Percentiles rank a stretch among this genome's conserved stretches.
Evolutionary conservation across 1,140 invertebrate species (phyloP).

Genomic region (silkworm (Bombyx mori)): DNA sequence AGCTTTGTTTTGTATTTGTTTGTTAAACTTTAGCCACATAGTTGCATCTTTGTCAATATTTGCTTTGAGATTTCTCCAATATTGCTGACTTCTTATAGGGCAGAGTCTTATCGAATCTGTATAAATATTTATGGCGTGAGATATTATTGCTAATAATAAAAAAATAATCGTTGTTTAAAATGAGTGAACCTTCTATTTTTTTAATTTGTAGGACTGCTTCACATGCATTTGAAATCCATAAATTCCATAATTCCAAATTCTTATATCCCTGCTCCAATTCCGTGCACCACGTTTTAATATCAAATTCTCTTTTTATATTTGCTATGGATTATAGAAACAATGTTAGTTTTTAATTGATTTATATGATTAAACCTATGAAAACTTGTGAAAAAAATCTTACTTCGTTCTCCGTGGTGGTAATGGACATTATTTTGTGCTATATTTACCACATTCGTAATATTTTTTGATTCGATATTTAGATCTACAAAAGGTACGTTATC

Average conservation of each 20-base stretch:
- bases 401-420: no score
- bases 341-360: not conserved
- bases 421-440: no score
- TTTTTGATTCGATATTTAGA: no score
- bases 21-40: constrained; percentile 29
- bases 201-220: constrained; percentile 10
- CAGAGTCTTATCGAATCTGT: no score
- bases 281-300: constrained; percentile 28
- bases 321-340: not conserved
- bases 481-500: not conserved
- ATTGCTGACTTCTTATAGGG: not conserved
- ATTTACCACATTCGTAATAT: no score
- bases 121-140: no score
- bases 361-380: no score
- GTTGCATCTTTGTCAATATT: constrained; percentile 28
- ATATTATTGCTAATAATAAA: not conserved
- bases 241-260: constrained; percentile 42
- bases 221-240: constrained; percentile 35
- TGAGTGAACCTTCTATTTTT: not conserved
- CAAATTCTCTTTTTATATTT: not conserved
- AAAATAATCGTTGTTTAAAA: not conserved
- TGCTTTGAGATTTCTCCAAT: constrained; percentile 27
- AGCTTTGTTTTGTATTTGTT: constrained; percentile 15
- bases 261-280: constrained; percentile 33
- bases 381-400: no score